Percentiles rank a stretch among this genome's conserved stretches.
Conservation (phyloP, 2,797 vertebrate species). For the Enteromius thamalakanensis region DNA sequence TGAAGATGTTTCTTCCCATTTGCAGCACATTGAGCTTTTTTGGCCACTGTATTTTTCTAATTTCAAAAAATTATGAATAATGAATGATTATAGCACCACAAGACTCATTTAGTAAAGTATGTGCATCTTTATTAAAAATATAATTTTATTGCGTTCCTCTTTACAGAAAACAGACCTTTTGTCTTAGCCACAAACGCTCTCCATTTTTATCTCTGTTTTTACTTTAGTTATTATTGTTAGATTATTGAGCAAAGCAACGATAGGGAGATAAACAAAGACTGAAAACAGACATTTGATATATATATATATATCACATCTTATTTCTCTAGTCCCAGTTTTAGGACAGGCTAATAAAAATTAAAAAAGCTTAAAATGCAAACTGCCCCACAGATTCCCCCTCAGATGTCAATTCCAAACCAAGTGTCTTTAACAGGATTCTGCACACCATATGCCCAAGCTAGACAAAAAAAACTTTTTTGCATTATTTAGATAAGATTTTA, state of each 20-base stretch:
- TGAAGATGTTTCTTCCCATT: too few relatives aligned
- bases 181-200: background rate
- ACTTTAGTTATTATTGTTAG: background rate
- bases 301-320: background rate
- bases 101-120: background rate
- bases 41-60: too few relatives aligned
- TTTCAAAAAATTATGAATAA: too few relatives aligned
- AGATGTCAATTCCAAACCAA: background rate
- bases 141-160: background rate
- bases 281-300: background rate
- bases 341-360: background rate
- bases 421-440: constrained; percentile 16
- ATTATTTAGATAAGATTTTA: too few relatives aligned
- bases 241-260: background rate
- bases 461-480: too few relatives aligned
- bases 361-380: constrained; percentile 12
- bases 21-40: too few relatives aligned
- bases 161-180: background rate
- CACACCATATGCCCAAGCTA: background rate
- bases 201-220: background rate
- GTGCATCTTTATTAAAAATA: background rate
- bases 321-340: background rate
- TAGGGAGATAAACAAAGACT: background rate
- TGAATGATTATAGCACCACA: too few relatives aligned
- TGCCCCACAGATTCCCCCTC: background rate